Evolutionary conservation across 1,140 invertebrate genomes (phyloP).

Genomic region (Hycleus phaleratus): DNA sequence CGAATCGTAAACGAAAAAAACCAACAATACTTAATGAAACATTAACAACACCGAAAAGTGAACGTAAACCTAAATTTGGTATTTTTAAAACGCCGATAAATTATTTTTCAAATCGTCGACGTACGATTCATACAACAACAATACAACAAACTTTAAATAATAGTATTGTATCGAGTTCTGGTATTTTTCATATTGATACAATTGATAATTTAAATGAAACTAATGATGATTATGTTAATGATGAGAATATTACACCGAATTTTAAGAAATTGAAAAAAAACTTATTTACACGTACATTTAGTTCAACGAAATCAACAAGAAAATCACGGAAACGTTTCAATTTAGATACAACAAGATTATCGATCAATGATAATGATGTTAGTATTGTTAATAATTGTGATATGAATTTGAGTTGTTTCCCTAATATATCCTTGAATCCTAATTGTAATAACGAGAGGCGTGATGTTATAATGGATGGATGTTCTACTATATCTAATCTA

Average conservation of each 20-base stretch:
- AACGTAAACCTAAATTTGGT: slow-evolving; percentile 26
- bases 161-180: slow-evolving; percentile 35
- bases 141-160: slow-evolving; percentile 32
- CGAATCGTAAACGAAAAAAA: slow-evolving; percentile 32
- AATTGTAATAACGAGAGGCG: slow-evolving; percentile 16
- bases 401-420: slow-evolving; percentile 36
- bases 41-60: slow-evolving; percentile 28
- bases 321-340: slow-evolving; percentile 20
- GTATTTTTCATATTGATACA: slow-evolving; percentile 34
- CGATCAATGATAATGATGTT: slow-evolving; percentile 24
- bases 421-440: slow-evolving; percentile 33
- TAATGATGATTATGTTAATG: neutral
- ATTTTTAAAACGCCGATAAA: slow-evolving; percentile 38
- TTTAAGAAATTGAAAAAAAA: slow-evolving; percentile 32
- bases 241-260: slow-evolving; percentile 7
- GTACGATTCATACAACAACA: slow-evolving; percentile 31
- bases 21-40: neutral
- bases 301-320: slow-evolving; percentile 33
- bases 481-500: too few species aligned
- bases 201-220: slow-evolving; percentile 29
- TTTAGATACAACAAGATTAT: slow-evolving; percentile 28
- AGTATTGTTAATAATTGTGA: slow-evolving; percentile 10
- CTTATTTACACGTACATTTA: slow-evolving; percentile 37
- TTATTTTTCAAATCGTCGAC: slow-evolving; percentile 36
- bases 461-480: too few species aligned